These are phyloP conservation scores for Beris morrisii DNA, from an alignment of 2,888 invertebrate species.

Conservation along the genomic window DNA sequence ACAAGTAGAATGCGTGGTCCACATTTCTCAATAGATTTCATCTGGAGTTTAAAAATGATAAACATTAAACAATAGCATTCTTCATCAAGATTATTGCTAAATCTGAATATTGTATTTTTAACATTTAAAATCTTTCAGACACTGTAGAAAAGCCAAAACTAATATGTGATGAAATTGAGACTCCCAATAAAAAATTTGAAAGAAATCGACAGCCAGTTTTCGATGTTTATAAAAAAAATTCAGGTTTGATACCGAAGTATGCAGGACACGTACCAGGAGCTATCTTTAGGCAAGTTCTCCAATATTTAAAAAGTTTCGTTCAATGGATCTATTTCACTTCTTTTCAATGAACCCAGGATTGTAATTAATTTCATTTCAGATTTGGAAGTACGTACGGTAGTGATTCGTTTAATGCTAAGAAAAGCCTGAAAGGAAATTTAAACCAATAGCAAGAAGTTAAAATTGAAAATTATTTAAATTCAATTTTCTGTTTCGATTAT, in stretches of 20 bases:
- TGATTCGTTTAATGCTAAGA: slow-evolving; percentile 72
- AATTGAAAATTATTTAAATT: not conserved
- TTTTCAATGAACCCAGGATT: not conserved
- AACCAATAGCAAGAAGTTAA: not conserved
- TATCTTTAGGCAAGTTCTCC: slow-evolving; percentile 63
- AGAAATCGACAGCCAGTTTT: slow-evolving; percentile 42
- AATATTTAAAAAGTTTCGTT: no score
- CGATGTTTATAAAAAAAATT: slow-evolving; percentile 69
- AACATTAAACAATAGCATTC: no score
- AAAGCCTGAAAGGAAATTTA: slow-evolving; percentile 64
- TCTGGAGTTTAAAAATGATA: no score
- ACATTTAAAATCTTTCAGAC: no score
- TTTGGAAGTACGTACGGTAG: slow-evolving; percentile 76
- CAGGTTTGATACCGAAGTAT: slow-evolving; percentile 76
- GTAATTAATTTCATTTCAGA: slow-evolving; percentile 50
- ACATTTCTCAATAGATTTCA: no score
- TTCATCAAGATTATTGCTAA: no score
- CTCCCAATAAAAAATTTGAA: not conserved
- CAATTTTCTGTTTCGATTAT: not conserved
- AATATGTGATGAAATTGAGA: no score
- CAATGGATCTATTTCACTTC: not conserved
- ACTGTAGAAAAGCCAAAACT: no score
- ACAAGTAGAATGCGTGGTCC: no score
- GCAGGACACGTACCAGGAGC: slow-evolving; percentile 77
- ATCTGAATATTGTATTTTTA: no score